These are phyloP conservation scores for Oryzias celebensis DNA, from an alignment of 2,113 vertebrate genomes.

Conservation along the genomic window DNA sequence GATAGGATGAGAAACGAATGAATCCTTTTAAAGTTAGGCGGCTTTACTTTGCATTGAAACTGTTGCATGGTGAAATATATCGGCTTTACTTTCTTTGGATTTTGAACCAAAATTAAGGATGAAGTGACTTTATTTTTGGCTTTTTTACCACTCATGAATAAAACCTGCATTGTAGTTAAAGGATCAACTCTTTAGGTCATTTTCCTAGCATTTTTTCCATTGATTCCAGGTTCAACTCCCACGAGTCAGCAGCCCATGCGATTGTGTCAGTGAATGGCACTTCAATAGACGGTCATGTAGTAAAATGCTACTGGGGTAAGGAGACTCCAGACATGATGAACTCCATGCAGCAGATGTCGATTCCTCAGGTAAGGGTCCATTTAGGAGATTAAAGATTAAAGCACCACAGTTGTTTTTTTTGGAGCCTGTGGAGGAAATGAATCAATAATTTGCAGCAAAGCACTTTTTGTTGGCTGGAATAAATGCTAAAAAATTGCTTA, in stretches of 20 bases:
- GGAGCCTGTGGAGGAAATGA: neutral
- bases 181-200: neutral
- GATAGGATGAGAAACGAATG: no score
- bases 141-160: no score
- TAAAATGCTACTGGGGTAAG: constrained; percentile 99
- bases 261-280: constrained; percentile 97
- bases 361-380: constrained; percentile 71
- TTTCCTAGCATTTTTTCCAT: neutral
- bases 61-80: no score
- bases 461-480: no score
- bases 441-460: neutral
- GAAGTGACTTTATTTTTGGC: no score
- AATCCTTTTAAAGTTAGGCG: no score
- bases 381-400: neutral
- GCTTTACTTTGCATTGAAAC: no score
- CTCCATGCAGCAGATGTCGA: constrained; percentile 86
- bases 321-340: constrained; percentile 92
- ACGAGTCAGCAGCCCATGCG: constrained; percentile 95
- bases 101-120: no score
- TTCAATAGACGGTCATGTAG: constrained; percentile 90
- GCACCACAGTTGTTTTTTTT: neutral
- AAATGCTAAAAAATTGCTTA: no score
- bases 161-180: neutral
- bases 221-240: constrained; percentile 87
- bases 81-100: no score